These are phyloP conservation scores for Drosophila kokeensis DNA, from an alignment of 2,888 invertebrate genomes.

Conservation along the genomic window DNA sequence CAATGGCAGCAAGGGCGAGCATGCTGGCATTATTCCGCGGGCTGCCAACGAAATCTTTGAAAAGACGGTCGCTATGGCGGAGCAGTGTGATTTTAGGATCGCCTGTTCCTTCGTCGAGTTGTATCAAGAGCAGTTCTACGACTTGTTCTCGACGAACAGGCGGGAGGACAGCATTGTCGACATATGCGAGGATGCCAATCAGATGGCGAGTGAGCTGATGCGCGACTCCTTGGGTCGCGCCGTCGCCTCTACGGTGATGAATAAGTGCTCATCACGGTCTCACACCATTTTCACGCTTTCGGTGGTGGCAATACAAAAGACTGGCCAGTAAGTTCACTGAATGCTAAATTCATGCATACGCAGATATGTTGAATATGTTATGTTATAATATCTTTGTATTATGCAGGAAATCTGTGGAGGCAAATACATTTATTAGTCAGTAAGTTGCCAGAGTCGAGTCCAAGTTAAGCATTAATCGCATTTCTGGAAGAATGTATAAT, in stretches of 20 bases:
- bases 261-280: too few relatives aligned
- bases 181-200: constrained; percentile 90
- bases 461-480: constrained; percentile 40
- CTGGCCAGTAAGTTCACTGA: too few relatives aligned
- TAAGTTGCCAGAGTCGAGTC: constrained; percentile 60
- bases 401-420: constrained; percentile 33
- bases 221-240: too few relatives aligned
- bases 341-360: too few relatives aligned
- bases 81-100: constrained; percentile 88
- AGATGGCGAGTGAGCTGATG: too few relatives aligned
- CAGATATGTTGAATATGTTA: too few relatives aligned
- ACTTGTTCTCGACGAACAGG: constrained; percentile 90
- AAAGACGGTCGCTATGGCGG: constrained; percentile 85
- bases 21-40: constrained; percentile 94
- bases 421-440: constrained; percentile 84
- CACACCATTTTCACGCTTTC: too few relatives aligned
- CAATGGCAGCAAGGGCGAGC: constrained; percentile 87
- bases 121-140: constrained; percentile 95
- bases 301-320: too few relatives aligned
- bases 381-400: too few relatives aligned
- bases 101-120: constrained; percentile 94
- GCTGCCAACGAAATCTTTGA: constrained; percentile 93
- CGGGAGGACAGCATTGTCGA: constrained; percentile 91
- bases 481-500: constrained; percentile 41
- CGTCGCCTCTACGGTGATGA: too few relatives aligned